These are phyloP conservation scores for Dyspetes luteomarginatus DNA, from an alignment of 2,888 invertebrate genomes.

Conservation along the genomic window DNA sequence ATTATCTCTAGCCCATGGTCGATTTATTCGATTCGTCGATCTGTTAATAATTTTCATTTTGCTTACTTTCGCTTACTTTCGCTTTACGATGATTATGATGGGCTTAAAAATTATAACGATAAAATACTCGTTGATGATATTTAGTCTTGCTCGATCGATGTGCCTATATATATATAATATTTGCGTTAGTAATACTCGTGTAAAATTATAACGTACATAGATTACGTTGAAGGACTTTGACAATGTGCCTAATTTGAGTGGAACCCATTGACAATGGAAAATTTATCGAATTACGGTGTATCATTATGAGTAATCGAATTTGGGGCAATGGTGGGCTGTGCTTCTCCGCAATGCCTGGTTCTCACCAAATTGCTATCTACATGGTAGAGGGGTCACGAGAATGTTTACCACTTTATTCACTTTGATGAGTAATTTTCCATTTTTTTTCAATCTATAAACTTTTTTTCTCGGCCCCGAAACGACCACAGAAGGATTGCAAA, in stretches of 20 bases:
- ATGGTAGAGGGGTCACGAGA: not conserved
- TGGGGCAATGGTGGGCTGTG: too few relatives aligned
- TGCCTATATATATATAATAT: too few relatives aligned
- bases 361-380: constrained; percentile 26
- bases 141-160: not conserved
- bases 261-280: constrained; percentile 70
- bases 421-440: not conserved
- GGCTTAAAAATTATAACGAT: not conserved
- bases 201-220: too few relatives aligned
- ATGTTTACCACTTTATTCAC: not conserved
- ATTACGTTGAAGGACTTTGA: not conserved
- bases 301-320: constrained; percentile 75
- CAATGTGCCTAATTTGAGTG: constrained; percentile 46
- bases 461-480: not conserved
- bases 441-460: constrained; percentile 62
- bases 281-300: constrained; percentile 75
- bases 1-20: constrained; percentile 1
- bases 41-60: constrained; percentile 16
- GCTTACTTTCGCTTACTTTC: constrained; percentile 29
- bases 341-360: too few relatives aligned
- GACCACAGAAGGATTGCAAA: not conserved
- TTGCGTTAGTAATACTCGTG: too few relatives aligned
- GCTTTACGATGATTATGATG: too few relatives aligned
- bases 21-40: constrained; percentile 23
- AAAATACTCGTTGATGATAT: not conserved